Percentiles rank a stretch among this genome's conserved stretches.
Conservation (phyloP, 2,113 vertebrate genomes). For the Phycodurus eques region DNA sequence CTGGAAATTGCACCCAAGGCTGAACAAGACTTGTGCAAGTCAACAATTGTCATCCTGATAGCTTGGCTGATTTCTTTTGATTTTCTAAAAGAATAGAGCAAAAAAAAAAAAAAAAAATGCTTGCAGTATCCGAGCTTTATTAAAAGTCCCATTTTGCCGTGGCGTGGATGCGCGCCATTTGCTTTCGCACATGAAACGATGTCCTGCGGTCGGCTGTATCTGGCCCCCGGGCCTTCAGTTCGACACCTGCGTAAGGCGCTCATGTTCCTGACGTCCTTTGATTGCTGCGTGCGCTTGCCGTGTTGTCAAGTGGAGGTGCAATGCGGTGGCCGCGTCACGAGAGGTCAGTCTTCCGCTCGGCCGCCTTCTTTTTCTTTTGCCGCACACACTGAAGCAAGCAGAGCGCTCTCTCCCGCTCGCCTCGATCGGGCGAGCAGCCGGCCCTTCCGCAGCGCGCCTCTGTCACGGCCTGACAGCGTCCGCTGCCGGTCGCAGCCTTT, state of each 20-base stretch:
- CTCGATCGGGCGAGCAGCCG: not conserved
- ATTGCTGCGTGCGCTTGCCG: not conserved
- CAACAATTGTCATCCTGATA: too few relatives aligned
- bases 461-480: conserved; percentile 73
- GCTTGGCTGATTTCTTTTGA: too few relatives aligned
- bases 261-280: not conserved
- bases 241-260: not conserved
- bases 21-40: too few relatives aligned
- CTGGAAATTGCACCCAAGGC: too few relatives aligned
- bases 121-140: too few relatives aligned
- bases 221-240: not conserved
- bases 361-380: not conserved
- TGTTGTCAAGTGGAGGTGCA: not conserved
- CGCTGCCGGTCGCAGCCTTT: conserved; percentile 72
- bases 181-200: too few relatives aligned
- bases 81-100: too few relatives aligned
- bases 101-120: too few relatives aligned
- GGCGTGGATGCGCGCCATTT: too few relatives aligned
- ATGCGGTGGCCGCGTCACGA: not conserved
- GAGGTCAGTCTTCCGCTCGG: not conserved
- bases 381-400: not conserved
- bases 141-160: too few relatives aligned
- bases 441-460: not conserved
- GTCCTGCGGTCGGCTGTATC: too few relatives aligned
- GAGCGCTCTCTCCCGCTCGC: not conserved